Percentiles rank a stretch among this genome's conserved stretches.
phyloP scores from a whole-genome alignment of 2,113 vertebrate genomes.

The Heptranchias perlo region DNA sequence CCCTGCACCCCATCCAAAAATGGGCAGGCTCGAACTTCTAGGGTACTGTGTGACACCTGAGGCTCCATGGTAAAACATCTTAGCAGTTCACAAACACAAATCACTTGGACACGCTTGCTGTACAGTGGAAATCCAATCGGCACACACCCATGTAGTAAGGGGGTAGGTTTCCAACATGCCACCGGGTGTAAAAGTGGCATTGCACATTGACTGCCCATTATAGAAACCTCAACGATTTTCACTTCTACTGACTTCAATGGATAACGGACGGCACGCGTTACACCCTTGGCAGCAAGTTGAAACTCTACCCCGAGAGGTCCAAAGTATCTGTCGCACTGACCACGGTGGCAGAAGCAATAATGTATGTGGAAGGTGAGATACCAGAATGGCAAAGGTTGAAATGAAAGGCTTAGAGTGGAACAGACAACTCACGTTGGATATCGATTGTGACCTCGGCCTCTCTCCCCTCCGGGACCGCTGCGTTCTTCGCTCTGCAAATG shows the following conservation, averaged over 20 bases:
- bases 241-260: neutral
- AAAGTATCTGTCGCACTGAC: neutral
- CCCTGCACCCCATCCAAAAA: too few relatives aligned
- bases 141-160: too few relatives aligned
- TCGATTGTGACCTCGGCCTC: constrained; percentile 91
- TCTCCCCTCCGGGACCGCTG: constrained; percentile 85
- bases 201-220: too few relatives aligned
- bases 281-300: neutral
- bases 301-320: neutral
- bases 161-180: neutral
- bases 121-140: too few relatives aligned
- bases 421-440: constrained; percentile 82
- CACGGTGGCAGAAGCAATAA: neutral
- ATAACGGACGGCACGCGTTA: neutral
- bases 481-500: constrained; percentile 87
- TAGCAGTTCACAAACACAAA: too few relatives aligned
- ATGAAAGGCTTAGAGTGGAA: neutral
- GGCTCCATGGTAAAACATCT: too few relatives aligned
- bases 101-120: too few relatives aligned
- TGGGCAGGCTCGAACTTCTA: too few relatives aligned
- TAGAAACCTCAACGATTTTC: neutral
- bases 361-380: neutral
- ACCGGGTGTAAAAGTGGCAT: neutral
- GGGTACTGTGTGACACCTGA: too few relatives aligned
- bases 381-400: neutral